phyloP scores from a whole-genome alignment of 2,797 vertebrate genomes.

The Oryzias dopingdopingensis region DNA sequence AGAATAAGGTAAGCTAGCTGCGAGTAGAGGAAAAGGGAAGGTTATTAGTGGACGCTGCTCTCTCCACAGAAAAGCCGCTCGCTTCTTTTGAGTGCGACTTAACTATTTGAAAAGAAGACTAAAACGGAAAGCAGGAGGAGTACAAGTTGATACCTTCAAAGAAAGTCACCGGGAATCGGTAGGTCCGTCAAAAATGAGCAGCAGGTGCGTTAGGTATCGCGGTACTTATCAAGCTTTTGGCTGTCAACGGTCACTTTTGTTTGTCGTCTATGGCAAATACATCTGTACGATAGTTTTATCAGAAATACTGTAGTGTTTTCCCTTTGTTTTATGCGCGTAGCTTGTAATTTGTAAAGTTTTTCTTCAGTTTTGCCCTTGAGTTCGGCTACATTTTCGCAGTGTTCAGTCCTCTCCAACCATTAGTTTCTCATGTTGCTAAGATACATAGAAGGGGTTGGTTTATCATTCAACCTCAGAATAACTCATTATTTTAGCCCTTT shows the following conservation, averaged over 20 bases:
- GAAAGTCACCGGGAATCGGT: slow-evolving; percentile 21
- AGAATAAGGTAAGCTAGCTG: slow-evolving; percentile 44
- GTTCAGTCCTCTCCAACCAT: too few species aligned
- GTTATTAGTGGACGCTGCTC: slow-evolving; percentile 29
- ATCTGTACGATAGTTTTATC: too few species aligned
- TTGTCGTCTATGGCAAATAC: too few species aligned
- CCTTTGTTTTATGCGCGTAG: too few species aligned
- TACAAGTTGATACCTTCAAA: background rate
- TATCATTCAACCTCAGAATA: too few species aligned
- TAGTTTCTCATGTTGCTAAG: too few species aligned
- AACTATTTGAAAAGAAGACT: background rate
- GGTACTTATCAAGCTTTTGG: slow-evolving; percentile 61
- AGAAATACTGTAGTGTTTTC: too few species aligned
- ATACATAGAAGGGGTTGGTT: too few species aligned
- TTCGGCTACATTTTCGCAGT: too few species aligned
- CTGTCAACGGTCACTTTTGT: slow-evolving; percentile 38
- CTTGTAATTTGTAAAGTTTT: too few species aligned
- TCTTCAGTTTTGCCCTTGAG: too few species aligned
- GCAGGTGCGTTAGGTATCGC: slow-evolving; percentile 67
- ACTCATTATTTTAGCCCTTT: too few species aligned
- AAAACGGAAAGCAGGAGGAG: slow-evolving; percentile 9
- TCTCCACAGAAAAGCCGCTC: slow-evolving; percentile 10
- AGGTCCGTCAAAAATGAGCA: slow-evolving; percentile 56
- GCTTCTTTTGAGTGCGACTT: background rate
- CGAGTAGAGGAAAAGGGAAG: slow-evolving; percentile 39